These are phyloP conservation scores for Marisa cornuarietis DNA, from an alignment of 1,140 invertebrate species.

Conservation along the genomic window DNA sequence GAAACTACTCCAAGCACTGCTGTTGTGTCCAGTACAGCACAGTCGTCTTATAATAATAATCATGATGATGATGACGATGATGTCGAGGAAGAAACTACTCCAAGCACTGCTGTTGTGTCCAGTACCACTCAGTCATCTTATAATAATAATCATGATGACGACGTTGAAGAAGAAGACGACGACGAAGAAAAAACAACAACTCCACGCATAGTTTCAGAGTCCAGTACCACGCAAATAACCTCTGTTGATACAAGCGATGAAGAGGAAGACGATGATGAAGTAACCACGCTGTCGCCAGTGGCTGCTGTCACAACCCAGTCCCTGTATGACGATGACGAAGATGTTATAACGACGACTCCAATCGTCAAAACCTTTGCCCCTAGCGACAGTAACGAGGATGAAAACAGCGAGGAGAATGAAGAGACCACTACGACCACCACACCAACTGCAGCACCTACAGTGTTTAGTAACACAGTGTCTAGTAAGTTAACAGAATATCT, in stretches of 20 bases:
- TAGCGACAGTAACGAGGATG: neutral
- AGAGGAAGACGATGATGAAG: conserved; percentile 1
- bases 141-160: conserved; percentile 8
- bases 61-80: conserved; percentile 2
- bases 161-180: neutral
- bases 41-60: too few relatives aligned
- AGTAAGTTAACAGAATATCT: neutral
- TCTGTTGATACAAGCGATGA: neutral
- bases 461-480: neutral
- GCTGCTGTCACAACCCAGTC: neutral
- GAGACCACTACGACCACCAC: neutral
- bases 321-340: neutral
- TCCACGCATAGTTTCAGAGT: neutral
- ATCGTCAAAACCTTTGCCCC: neutral
- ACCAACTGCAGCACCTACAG: neutral
- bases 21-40: too few relatives aligned
- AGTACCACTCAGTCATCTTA: too few relatives aligned
- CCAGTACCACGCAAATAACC: neutral
- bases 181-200: neutral
- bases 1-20: neutral
- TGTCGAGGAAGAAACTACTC: conserved; percentile 1
- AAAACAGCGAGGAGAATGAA: conserved; percentile 9
- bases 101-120: neutral
- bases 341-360: neutral
- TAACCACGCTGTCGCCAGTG: neutral